Conservation (phyloP, 2,797 vertebrate species). For the Cirrhinus mrigala region DNA sequence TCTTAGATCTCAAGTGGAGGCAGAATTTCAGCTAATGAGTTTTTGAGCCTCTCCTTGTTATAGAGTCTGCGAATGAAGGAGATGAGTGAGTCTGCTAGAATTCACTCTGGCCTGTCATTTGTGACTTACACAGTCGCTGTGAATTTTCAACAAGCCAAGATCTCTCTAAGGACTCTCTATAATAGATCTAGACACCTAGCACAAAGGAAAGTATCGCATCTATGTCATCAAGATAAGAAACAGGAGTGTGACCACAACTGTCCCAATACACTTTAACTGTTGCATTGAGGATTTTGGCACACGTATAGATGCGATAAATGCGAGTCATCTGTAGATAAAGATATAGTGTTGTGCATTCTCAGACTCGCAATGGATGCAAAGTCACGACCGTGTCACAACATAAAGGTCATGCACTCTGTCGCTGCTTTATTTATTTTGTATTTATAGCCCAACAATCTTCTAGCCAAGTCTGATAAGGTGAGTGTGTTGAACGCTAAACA, state of each 20-base stretch:
- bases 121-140: not conserved
- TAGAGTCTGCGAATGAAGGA: not conserved
- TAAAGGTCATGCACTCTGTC: not conserved
- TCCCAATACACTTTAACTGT: not conserved
- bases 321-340: not conserved
- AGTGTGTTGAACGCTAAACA: slow-evolving; percentile 41
- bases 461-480: not conserved
- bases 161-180: not conserved
- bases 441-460: slow-evolving; percentile 36
- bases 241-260: not conserved
- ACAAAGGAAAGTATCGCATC: not conserved
- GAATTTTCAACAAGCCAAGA: not conserved
- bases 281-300: not conserved
- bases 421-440: slow-evolving; percentile 18
- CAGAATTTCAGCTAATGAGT: slow-evolving; percentile 25
- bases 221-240: not conserved
- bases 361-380: not conserved
- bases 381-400: not conserved
- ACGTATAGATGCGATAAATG: not conserved
- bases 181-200: not conserved
- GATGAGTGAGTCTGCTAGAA: slow-evolving; percentile 5
- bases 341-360: not conserved
- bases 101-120: not conserved
- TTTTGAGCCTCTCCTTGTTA: not conserved
- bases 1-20: slow-evolving; percentile 20